Conservation (phyloP, 2,113 vertebrate species). For the Solenodon paradoxus region DNA sequence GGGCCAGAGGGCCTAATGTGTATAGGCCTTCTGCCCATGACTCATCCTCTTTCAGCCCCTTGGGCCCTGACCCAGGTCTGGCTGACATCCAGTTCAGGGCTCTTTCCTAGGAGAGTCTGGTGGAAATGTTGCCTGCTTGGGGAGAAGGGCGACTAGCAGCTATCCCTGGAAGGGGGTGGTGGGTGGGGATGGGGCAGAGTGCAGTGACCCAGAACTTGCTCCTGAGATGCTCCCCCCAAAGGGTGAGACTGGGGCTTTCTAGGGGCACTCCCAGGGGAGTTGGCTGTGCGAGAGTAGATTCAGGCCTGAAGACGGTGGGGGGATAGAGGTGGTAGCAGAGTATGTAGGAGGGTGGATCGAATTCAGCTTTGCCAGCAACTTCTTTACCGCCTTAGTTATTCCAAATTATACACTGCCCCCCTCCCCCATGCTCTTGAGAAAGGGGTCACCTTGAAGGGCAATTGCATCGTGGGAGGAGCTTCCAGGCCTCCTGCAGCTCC, state of each 20-base stretch:
- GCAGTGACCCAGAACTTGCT: background rate
- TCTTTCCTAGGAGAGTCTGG: constrained; percentile 39
- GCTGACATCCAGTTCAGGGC: background rate
- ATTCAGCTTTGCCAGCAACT: too few species aligned
- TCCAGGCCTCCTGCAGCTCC: background rate
- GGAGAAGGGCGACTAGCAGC: background rate
- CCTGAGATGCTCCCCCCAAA: background rate
- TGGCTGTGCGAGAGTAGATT: background rate
- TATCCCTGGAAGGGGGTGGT: background rate
- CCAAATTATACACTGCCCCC: background rate
- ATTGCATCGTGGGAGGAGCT: background rate
- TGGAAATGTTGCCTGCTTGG: background rate
- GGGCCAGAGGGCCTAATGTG: background rate
- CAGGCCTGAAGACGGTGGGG: background rate
- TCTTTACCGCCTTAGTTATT: background rate
- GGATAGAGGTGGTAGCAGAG: background rate
- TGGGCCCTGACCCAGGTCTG: constrained; percentile 29
- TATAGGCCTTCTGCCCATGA: background rate
- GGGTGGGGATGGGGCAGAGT: background rate
- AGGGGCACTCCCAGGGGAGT: background rate
- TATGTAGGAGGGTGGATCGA: background rate
- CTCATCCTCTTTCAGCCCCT: constrained; percentile 28
- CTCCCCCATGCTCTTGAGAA: background rate
- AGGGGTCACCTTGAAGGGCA: constrained; percentile 28
- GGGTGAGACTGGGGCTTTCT: background rate